Conservation (phyloP, 2,888 invertebrate genomes). For the Petrophora chlorosata region DNA sequence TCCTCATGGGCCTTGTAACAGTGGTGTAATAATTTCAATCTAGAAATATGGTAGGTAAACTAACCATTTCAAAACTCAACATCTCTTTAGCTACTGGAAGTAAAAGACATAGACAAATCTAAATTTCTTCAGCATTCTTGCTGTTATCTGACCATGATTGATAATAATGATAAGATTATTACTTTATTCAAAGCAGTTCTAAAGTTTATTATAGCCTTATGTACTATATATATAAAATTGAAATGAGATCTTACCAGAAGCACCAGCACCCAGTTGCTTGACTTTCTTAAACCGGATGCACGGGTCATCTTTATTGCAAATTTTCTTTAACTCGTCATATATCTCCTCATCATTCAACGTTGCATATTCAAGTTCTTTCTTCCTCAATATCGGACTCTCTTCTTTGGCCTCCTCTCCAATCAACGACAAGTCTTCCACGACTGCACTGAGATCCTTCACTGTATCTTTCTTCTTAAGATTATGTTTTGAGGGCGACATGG, state of each 20-base stretch:
- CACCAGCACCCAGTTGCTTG: slow-evolving; percentile 95
- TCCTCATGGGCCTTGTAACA: too few relatives aligned
- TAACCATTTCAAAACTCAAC: too few relatives aligned
- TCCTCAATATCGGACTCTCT: slow-evolving; percentile 85
- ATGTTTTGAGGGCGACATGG: slow-evolving; percentile 74
- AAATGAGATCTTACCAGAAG: slow-evolving; percentile 83
- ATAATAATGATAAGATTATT: slow-evolving; percentile 37
- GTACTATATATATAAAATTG: not conserved
- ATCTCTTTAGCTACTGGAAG: too few relatives aligned
- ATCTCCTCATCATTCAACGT: slow-evolving; percentile 88
- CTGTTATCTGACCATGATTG: slow-evolving; percentile 31
- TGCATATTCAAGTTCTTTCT: slow-evolving; percentile 81
- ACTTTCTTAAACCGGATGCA: slow-evolving; percentile 90
- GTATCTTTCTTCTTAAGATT: slow-evolving; percentile 71
- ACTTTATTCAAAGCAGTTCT: slow-evolving; percentile 4
- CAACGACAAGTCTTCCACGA: slow-evolving; percentile 69
- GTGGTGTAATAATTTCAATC: too few relatives aligned
- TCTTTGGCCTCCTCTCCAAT: slow-evolving; percentile 75
- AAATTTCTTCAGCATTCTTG: slow-evolving; percentile 27
- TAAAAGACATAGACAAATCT: slow-evolving; percentile 29
- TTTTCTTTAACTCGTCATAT: slow-evolving; percentile 88
- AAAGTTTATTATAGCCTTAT: not conserved
- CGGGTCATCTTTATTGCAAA: slow-evolving; percentile 94
- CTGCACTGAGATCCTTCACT: slow-evolving; percentile 63
- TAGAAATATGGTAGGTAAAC: too few relatives aligned